These are phyloP conservation scores for Picathartes gymnocephalus DNA, from an alignment of 2,113 vertebrate species.

Conservation along the genomic window DNA sequence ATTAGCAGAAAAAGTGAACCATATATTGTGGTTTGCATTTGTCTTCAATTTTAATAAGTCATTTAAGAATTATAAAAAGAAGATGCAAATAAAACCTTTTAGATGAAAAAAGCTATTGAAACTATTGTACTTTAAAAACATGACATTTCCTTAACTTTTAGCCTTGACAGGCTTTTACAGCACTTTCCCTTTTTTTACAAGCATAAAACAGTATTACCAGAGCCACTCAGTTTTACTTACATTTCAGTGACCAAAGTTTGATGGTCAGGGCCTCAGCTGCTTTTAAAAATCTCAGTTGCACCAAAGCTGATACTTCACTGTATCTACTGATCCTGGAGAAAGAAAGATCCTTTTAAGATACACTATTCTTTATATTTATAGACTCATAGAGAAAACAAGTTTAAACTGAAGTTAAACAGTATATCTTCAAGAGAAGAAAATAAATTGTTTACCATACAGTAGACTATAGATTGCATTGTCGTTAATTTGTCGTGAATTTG, in stretches of 20 bases:
- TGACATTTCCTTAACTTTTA: not conserved
- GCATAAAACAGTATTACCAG: not conserved
- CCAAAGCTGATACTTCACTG: not conserved
- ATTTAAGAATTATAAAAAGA: conserved; percentile 35
- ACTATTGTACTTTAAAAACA: not conserved
- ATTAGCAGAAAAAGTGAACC: not conserved
- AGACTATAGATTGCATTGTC: not conserved
- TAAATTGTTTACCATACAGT: not conserved
- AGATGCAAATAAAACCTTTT: conserved; percentile 22
- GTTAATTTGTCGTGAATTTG: no score
- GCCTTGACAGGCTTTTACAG: not conserved
- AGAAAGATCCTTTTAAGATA: not conserved
- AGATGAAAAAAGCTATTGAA: not conserved
- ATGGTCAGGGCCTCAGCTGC: not conserved
- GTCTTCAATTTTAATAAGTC: not conserved
- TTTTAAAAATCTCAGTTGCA: not conserved
- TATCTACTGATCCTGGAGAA: not conserved
- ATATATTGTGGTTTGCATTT: not conserved
- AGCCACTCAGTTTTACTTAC: not conserved
- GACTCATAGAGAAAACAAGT: not conserved
- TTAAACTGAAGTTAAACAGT: not conserved
- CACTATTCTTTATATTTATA: not conserved
- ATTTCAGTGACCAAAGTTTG: not conserved
- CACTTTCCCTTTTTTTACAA: not conserved
- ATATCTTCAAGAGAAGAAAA: not conserved